Evolutionary conservation across 1,140 invertebrate genomes (phyloP).

Genomic region (Aphelenchoides fujianensis): DNA sequence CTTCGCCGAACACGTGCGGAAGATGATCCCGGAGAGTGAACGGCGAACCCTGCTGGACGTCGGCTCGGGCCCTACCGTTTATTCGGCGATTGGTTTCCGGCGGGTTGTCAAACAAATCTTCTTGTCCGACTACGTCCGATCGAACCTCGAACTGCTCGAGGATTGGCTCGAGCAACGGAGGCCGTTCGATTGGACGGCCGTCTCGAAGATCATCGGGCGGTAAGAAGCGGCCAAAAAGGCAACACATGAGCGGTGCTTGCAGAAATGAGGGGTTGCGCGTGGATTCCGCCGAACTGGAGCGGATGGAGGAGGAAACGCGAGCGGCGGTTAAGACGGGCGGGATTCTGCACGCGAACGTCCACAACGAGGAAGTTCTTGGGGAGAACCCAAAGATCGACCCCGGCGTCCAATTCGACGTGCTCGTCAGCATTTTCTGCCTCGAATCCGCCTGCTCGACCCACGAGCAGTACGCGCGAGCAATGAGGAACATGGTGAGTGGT

Average conservation of each 20-base stretch:
- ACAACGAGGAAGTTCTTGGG: constrained; percentile 38
- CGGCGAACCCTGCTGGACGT: constrained; percentile 44
- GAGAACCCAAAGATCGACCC: neutral
- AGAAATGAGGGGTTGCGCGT: constrained; percentile 31
- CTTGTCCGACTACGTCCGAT: constrained; percentile 45
- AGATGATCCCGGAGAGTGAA: constrained; percentile 32
- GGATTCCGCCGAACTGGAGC: neutral
- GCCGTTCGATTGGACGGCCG: constrained; percentile 23
- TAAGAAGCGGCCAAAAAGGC: constrained; percentile 21
- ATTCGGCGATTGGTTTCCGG: constrained; percentile 53
- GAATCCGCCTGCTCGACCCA: constrained; percentile 48
- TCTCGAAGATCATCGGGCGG: constrained; percentile 25
- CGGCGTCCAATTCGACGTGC: constrained; percentile 36
- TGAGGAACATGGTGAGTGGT: constrained; percentile 49
- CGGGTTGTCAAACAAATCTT: constrained; percentile 44
- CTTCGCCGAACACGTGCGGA: constrained; percentile 45
- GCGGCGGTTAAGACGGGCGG: constrained; percentile 38
- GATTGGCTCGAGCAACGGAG: constrained; percentile 32
- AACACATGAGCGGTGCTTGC: constrained; percentile 4
- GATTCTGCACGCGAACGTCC: constrained; percentile 49
- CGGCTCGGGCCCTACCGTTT: constrained; percentile 52
- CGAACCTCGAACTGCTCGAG: constrained; percentile 37
- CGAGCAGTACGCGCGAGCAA: constrained; percentile 45
- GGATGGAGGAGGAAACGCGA: constrained; percentile 29
- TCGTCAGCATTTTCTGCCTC: constrained; percentile 51